These are phyloP conservation scores for Thera obeliscata DNA, from an alignment of 2,888 invertebrate genomes.

Conservation along the genomic window DNA sequence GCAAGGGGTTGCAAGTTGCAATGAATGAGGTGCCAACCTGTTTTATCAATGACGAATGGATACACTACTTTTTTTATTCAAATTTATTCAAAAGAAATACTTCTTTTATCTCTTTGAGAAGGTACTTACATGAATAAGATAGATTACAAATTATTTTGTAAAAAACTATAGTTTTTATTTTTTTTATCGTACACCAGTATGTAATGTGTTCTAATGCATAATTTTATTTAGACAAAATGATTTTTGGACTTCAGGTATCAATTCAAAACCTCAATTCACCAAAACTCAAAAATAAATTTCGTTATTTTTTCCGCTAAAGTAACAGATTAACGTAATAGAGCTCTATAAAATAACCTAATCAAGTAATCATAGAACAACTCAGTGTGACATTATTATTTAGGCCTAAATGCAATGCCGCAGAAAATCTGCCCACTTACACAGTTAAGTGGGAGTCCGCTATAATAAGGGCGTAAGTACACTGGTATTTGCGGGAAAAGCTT, in stretches of 20 bases:
- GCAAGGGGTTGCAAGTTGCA: slow-evolving; percentile 35
- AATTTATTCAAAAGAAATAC: slow-evolving; percentile 31
- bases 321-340: not conserved
- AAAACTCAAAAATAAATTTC: too few relatives aligned
- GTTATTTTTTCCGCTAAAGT: too few relatives aligned
- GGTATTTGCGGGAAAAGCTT: slow-evolving; percentile 70
- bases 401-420: slow-evolving; percentile 78
- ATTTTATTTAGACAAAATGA: too few relatives aligned
- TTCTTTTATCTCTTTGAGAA: not conserved
- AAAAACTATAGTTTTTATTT: not conserved
- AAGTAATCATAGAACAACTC: slow-evolving; percentile 19
- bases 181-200: not conserved
- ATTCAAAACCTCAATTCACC: too few relatives aligned
- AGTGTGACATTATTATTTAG: slow-evolving; percentile 69
- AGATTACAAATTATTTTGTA: too few relatives aligned
- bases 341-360: not conserved
- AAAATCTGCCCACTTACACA: slow-evolving; percentile 83
- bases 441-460: slow-evolving; percentile 63
- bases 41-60: slow-evolving; percentile 73
- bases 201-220: not conserved
- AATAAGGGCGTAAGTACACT: slow-evolving; percentile 58
- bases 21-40: slow-evolving; percentile 65
- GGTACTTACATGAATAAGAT: not conserved
- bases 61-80: slow-evolving; percentile 38
- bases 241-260: too few relatives aligned